Evolutionary conservation across 2,888 invertebrate genomes (phyloP).

Genomic region (Polia nebulosa): DNA sequence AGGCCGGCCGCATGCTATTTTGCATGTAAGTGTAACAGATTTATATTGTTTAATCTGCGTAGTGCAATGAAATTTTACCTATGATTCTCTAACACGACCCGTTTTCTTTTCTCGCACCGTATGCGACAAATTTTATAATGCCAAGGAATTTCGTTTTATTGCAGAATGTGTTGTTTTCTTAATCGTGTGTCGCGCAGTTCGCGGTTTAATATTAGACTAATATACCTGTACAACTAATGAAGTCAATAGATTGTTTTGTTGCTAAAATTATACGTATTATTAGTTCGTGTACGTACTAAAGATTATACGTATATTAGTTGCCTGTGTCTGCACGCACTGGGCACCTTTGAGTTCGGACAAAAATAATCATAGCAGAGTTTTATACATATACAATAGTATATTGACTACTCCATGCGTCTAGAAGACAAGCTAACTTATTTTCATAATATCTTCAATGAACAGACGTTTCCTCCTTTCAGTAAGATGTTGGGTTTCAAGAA

Average conservation of each 20-base stretch:
- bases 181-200: not conserved
- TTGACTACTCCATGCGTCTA: not conserved
- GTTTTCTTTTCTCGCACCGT: not conserved
- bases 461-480: not conserved
- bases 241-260: not conserved
- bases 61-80: conserved; percentile 22
- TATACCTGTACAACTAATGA: not conserved
- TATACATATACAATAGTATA: conserved; percentile 13
- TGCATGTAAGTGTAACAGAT: conserved; percentile 26
- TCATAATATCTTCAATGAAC: conserved; percentile 4
- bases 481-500: conserved; percentile 13
- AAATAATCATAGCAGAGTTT: conserved; percentile 34
- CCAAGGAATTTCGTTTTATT: conserved; percentile 13
- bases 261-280: not conserved
- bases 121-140: conserved; percentile 20
- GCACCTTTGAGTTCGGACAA: conserved; percentile 24
- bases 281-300: not conserved
- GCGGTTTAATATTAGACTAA: conserved; percentile 7
- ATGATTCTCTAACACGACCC: conserved; percentile 4
- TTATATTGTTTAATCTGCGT: conserved; percentile 23
- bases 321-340: conserved; percentile 8
- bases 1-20: conserved; percentile 46
- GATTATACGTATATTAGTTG: conserved; percentile 2
- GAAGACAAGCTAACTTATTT: conserved; percentile 7
- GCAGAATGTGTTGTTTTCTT: conserved; percentile 10